Evolutionary conservation across 64 coral and sea anemone species (phyloP).

Genomic region (Actinia tenebrosa): DNA sequence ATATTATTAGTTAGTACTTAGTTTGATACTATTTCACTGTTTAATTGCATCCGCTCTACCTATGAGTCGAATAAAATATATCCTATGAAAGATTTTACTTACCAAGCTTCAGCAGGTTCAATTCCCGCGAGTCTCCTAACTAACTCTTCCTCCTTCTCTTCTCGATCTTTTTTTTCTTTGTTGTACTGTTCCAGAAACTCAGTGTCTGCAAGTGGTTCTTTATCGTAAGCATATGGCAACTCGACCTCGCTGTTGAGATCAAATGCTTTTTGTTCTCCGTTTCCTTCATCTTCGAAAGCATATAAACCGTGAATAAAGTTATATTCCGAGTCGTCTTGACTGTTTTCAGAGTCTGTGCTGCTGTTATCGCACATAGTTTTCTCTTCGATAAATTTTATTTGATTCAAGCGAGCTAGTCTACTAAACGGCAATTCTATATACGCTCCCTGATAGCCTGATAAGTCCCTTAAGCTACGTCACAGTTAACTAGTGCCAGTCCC

Average conservation of each 20-base stretch:
- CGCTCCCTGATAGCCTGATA: neutral
- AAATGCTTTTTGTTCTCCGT: neutral
- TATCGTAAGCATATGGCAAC: neutral
- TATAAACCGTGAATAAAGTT: neutral
- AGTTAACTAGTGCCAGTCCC: slow-evolving; percentile 5
- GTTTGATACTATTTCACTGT: no score
- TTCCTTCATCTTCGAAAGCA: neutral
- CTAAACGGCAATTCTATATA: neutral
- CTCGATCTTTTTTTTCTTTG: neutral
- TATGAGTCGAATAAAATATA: no score
- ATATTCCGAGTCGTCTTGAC: neutral
- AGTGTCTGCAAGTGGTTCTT: neutral
- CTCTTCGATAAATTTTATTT: neutral
- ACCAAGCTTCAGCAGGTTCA: neutral
- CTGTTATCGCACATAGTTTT: neutral
- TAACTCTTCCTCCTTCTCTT: neutral
- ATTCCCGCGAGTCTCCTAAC: neutral
- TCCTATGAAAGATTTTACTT: neutral
- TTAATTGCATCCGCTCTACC: no score
- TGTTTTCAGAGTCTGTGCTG: slow-evolving; percentile 2
- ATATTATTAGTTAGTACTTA: no score
- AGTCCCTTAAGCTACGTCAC: slow-evolving; percentile 20
- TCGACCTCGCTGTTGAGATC: neutral
- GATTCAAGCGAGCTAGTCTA: neutral
- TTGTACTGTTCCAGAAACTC: neutral